These are phyloP conservation scores for Zaprionus davidi DNA, from an alignment of 1,140 invertebrate species.

Conservation along the genomic window DNA sequence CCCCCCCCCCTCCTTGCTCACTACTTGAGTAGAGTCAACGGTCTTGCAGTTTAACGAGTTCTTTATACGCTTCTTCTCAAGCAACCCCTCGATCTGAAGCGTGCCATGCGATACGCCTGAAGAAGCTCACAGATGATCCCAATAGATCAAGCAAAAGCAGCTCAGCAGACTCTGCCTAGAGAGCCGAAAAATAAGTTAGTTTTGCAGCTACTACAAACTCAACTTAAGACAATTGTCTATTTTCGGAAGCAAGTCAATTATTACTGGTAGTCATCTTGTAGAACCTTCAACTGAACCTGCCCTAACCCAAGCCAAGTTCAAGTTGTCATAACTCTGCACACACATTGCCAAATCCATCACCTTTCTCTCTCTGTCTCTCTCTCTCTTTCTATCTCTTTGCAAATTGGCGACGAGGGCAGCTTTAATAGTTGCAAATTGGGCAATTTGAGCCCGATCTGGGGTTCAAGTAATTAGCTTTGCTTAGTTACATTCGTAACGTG, in stretches of 20 bases:
- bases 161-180: neutral
- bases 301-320: conserved; percentile 5
- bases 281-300: neutral
- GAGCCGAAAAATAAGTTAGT: neutral
- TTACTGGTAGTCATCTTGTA: too few relatives aligned
- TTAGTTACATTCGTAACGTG: conserved; percentile 17
- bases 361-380: neutral
- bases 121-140: conserved; percentile 27
- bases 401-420: conserved; percentile 4
- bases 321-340: neutral
- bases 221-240: too few relatives aligned
- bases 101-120: conserved; percentile 15
- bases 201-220: too few relatives aligned
- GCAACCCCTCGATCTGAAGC: conserved; percentile 26
- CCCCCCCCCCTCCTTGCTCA: neutral
- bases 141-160: conserved; percentile 13
- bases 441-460: neutral
- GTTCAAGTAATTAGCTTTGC: conserved; percentile 19
- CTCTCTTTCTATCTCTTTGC: neutral
- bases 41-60: neutral
- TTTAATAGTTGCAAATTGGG: conserved; percentile 16
- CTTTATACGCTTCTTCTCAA: neutral
- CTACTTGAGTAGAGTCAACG: neutral
- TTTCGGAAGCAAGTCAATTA: too few relatives aligned
- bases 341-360: neutral